Evolutionary conservation across 2,797 vertebrate species (phyloP), one percentile per base, ranked within the genome.

Genomic region (Eulemur albifrons): DNA sequence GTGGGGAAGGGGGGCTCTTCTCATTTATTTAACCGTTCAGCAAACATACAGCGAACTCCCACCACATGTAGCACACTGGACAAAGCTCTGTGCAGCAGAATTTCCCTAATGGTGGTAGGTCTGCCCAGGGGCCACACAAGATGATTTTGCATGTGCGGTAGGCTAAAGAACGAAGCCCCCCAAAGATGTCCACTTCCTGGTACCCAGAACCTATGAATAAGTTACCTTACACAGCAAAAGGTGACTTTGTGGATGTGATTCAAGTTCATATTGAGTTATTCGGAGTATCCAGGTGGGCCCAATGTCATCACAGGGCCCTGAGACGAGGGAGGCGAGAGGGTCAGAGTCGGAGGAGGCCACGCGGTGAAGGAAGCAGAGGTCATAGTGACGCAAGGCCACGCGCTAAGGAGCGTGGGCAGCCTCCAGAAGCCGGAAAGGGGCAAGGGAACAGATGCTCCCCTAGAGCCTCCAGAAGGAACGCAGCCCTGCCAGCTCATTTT

Each of bases 21-120:
- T 52, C 17, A 7, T n/a, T 35, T 45, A 43, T 32, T 61, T n/a
- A 50, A 52, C 59, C 81, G 25, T 15, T n/a, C 2, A 1, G 15
- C 61, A 90, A 77, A 61, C 11, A 54, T 7, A 11, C 5, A 43
- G n/a, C 48, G 15, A 40, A 43, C 45, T 67, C 38, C 70, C 38
- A 23, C 59, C 1, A 13, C 9, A 0, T 1, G 4, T 7, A 38
- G 45, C 27, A 17, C 5, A 4, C 0, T 50, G 48, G 54, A 52
- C 54, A 77, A 35, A 38, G 5, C 8, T 0, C 54, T 5, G 2
- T 4, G 10, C 20, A 0, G 43, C 8, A 88, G n/a, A 21, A 35
- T 32, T 30, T 30, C n/a, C 52, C 72, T 11, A 1, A 32, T 1
- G 14, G 30, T 3, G 52, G 23, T 7, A 17, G 25, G 5, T 7